Evolutionary conservation across 2,888 invertebrate species (phyloP), one percentile per base, ranked within the genome.

Genomic region (Eustalomyia histrio): DNA sequence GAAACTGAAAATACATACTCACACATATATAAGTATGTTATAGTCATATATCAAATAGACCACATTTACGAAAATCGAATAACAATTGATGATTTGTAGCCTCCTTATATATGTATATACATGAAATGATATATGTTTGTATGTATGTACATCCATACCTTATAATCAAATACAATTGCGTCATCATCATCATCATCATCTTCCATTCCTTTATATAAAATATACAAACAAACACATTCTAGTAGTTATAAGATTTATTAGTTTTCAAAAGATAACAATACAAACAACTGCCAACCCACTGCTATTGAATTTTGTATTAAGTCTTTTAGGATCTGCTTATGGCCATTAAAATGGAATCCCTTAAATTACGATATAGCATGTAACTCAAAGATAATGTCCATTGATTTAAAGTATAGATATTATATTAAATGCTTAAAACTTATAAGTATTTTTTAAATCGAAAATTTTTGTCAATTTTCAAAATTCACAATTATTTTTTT

Each of bases 241-340:
- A 12, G 2, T 39, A 39, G 1, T 61, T 68, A 47, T 63, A 69
- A 63, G 50, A 76, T 69, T 63, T 69, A 35, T 68, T 61, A 55
- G 21, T 55, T 33, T 24, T 24, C 14, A 17, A 47, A 18, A 58
- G 60, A 78, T 71, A 65, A 47, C 43, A 55, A 57, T 55, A 50
- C 57, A 53, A 17, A 33, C 17, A 39, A 53, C 18, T 55, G 43
- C 53, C 53, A 53, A 53, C 9, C 53, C 7, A 53, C 53, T 9
- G n/a, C 4, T 17, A 12, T 10, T 12, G 10, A 39, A 39, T 39
- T 39, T 39, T 3, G 10, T 39, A 69, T 63, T 29, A 29, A 29
- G 29, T 7, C 29, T 29, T 29, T 3, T 29, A 29, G 7, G 1
- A 6, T 7, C 29, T 29, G 1, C 29, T 29, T 29, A 29, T 4